phyloP scores from a whole-genome alignment of 1,140 invertebrate species.

The Coelopa frigida region DNA sequence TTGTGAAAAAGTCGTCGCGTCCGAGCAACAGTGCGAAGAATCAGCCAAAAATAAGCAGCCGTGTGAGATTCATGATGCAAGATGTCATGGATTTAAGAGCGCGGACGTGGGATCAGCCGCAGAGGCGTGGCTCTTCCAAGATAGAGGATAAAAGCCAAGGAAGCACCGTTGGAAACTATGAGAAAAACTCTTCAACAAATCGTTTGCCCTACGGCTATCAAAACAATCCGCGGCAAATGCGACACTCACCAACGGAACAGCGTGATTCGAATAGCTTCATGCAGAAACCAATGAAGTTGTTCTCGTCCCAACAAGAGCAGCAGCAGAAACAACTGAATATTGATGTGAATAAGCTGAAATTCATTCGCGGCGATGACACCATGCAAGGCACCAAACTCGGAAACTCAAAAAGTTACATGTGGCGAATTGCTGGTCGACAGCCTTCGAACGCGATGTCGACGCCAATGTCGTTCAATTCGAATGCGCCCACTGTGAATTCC shows the following conservation, averaged over 20 bases:
- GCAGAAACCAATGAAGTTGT: slow-evolving; percentile 18
- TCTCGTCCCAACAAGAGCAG: slow-evolving; percentile 24
- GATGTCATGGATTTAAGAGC: slow-evolving; percentile 84
- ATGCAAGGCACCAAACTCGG: slow-evolving; percentile 27
- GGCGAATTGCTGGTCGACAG: slow-evolving; percentile 20
- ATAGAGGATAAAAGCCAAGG: no score
- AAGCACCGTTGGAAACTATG: no score
- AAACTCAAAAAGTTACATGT: slow-evolving; percentile 26
- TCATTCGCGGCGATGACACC: slow-evolving; percentile 27
- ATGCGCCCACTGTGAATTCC: no score
- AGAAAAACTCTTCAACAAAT: no score
- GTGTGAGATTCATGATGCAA: slow-evolving; percentile 59
- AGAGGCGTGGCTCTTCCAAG: no score
- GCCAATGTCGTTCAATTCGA: slow-evolving; percentile 4
- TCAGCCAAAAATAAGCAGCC: slow-evolving; percentile 30
- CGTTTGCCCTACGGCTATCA: no score
- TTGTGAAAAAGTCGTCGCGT: slow-evolving; percentile 30
- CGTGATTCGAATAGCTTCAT: slow-evolving; percentile 25
- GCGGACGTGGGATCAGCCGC: slow-evolving; percentile 61
- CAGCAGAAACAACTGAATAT: slow-evolving; percentile 34
- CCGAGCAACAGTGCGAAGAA: slow-evolving; percentile 5
- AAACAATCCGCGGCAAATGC: background rate
- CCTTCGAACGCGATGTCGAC: background rate
- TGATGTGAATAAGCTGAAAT: slow-evolving; percentile 35
- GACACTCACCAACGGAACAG: background rate